Percentiles rank a stretch among this genome's conserved stretches.
phyloP scores from a whole-genome alignment of 30 jellyfish, hydroid and myxozoan genomes.

The Chrysaora quinquecirrha region DNA sequence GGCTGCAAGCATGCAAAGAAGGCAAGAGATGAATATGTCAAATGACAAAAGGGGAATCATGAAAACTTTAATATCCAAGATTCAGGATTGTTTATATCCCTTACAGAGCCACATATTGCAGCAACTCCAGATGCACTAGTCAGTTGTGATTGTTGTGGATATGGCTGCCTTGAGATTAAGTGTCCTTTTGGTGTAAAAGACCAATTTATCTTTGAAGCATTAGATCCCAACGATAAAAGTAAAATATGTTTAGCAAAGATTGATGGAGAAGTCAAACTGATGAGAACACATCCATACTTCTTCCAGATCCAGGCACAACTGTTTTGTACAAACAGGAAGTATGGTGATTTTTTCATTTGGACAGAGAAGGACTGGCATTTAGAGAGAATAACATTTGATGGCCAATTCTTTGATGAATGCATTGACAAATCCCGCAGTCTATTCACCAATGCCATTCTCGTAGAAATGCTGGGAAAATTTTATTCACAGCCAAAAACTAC shows the following conservation, averaged over 20 bases:
- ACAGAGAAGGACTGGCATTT: conserved; percentile 6
- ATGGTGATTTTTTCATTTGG: conserved; percentile 12
- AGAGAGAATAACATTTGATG: conserved; percentile 11
- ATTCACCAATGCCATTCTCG: too few species aligned
- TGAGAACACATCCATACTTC: conserved; percentile 21
- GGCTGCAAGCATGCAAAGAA: conserved; percentile 3
- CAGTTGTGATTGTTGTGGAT: conserved; percentile 10
- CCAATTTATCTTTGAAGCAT: conserved; percentile 3
- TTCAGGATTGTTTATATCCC: not conserved
- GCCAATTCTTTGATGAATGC: conserved; percentile 1
- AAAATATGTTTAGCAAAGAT: not conserved
- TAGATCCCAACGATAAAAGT: not conserved
- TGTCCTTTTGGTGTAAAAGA: not conserved
- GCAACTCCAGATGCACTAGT: conserved; percentile 29
- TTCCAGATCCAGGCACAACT: conserved; percentile 16
- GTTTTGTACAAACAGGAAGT: conserved; percentile 10
- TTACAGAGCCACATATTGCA: conserved; percentile 17
- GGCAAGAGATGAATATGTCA: conserved; percentile 5
- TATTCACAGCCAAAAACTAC: conserved; percentile 5
- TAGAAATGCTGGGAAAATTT: conserved; percentile 24
- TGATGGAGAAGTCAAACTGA: not conserved
- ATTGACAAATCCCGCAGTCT: too few species aligned
- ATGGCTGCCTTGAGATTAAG: not conserved
- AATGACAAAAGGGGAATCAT: not conserved
- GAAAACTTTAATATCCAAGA: not conserved